Conservation (phyloP, 2,113 vertebrate genomes). For the Herpailurus yagouaroundi region DNA sequence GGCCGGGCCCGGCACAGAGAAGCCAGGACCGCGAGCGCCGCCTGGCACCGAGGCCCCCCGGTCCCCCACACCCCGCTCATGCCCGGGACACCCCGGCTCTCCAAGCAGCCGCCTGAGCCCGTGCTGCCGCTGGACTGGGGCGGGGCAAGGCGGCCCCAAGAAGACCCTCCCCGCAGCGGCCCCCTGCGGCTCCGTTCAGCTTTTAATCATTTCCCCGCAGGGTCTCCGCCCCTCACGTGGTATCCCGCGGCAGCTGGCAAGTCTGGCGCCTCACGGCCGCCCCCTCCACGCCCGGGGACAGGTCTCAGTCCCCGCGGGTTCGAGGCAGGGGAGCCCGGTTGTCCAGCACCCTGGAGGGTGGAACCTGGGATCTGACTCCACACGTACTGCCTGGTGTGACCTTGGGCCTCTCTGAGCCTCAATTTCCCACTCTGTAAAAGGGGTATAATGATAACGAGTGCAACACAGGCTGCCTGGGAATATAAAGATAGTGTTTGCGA, state of each 20-base stretch:
- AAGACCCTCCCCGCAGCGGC: slow-evolving; percentile 74
- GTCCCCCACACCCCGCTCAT: slow-evolving; percentile 69
- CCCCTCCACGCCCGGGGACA: slow-evolving; percentile 57
- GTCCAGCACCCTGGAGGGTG: neutral
- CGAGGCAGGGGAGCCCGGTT: neutral
- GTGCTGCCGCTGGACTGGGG: slow-evolving; percentile 28
- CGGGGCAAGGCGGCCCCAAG: slow-evolving; percentile 49
- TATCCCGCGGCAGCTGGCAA: slow-evolving; percentile 69
- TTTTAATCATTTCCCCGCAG: slow-evolving; percentile 75
- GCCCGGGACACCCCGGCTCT: slow-evolving; percentile 52
- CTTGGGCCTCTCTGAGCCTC: slow-evolving; percentile 23
- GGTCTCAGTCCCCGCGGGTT: neutral
- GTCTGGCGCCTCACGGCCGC: slow-evolving; percentile 73
- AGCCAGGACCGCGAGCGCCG: slow-evolving; percentile 74
- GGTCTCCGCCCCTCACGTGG: slow-evolving; percentile 81
- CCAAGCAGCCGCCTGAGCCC: neutral
- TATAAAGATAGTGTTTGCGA: neutral
- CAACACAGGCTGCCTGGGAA: neutral
- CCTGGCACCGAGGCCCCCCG: slow-evolving; percentile 75
- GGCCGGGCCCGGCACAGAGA: slow-evolving; percentile 77
- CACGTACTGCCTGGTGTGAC: neutral
- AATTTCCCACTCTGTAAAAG: neutral
- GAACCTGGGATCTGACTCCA: neutral
- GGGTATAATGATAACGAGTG: neutral
- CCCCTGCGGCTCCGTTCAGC: slow-evolving; percentile 61